Percentiles rank a stretch among this genome's conserved stretches.
Evolutionary conservation across 2,888 invertebrate genomes (phyloP).

Genomic region (Caenorhabditis sinica): DNA sequence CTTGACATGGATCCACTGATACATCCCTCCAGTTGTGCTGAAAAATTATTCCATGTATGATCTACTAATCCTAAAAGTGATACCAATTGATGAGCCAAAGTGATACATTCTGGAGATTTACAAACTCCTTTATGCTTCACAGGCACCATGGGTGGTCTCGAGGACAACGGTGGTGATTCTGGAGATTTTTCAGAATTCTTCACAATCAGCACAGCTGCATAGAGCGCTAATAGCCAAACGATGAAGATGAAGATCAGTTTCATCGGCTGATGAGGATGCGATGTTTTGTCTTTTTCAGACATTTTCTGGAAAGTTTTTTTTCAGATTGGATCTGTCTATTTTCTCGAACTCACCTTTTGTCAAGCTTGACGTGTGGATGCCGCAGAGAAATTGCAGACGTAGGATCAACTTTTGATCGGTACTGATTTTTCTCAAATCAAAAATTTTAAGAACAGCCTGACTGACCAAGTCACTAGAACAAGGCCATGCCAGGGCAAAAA

Average conservation of each 20-base stretch:
- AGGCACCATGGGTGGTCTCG: background rate
- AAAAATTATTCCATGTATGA: slow-evolving; percentile 60
- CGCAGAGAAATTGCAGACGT: too few relatives aligned
- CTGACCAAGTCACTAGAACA: too few relatives aligned
- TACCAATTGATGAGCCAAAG: slow-evolving; percentile 14
- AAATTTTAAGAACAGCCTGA: too few relatives aligned
- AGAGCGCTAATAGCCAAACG: slow-evolving; percentile 16
- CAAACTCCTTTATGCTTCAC: background rate
- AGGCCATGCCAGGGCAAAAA: too few relatives aligned
- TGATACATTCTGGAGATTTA: slow-evolving; percentile 8
- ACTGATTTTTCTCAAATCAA: too few relatives aligned
- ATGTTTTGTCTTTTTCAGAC: background rate
- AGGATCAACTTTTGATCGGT: too few relatives aligned
- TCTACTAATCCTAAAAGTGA: background rate
- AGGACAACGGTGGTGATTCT: background rate
- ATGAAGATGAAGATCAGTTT: slow-evolving; percentile 9
- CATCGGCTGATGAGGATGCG: background rate
- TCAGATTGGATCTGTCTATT: too few relatives aligned
- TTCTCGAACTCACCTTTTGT: too few relatives aligned
- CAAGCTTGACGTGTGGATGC: too few relatives aligned
- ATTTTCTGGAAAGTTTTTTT: background rate
- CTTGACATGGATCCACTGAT: slow-evolving; percentile 79
- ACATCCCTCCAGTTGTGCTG: slow-evolving; percentile 80
- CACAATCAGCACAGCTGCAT: background rate
- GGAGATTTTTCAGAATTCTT: background rate